Evolutionary conservation across 1,140 invertebrate species (phyloP).

Genomic region (Penaeus vannamei): DNA sequence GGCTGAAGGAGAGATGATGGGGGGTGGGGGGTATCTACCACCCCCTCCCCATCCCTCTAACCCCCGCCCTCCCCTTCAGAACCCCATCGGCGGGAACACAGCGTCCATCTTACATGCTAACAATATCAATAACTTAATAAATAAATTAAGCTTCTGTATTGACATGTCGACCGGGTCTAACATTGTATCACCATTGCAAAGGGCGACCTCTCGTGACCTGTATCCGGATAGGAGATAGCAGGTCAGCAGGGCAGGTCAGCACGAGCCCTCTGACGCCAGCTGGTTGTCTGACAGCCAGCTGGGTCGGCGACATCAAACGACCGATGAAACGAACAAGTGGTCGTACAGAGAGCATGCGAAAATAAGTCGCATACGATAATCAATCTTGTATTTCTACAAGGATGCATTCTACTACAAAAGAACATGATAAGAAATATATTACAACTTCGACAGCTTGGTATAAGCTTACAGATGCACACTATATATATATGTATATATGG

Average conservation of each 20-base stretch:
- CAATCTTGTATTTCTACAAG: conserved; percentile 53
- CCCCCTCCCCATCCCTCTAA: background rate
- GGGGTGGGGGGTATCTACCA: background rate
- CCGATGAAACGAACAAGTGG: no score
- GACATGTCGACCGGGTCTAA: background rate
- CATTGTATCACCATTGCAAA: background rate
- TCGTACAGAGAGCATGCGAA: no score
- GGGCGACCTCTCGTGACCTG: background rate
- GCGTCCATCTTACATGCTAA: conserved; percentile 26
- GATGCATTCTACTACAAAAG: conserved; percentile 49
- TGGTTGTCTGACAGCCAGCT: no score
- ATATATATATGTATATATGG: background rate
- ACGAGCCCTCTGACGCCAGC: no score
- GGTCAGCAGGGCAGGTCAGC: no score
- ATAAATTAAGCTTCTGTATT: conserved; percentile 40
- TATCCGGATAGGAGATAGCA: no score
- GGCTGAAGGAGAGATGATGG: background rate
- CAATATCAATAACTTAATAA: conserved; percentile 53
- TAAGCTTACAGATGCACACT: conserved; percentile 47
- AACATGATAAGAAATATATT: conserved; percentile 58
- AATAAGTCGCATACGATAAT: conserved; percentile 54
- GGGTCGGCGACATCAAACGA: no score
- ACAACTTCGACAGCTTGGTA: conserved; percentile 47
- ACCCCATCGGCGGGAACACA: conserved; percentile 6
- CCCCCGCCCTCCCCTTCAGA: background rate